Evolutionary conservation across 2,888 invertebrate species (phyloP).

Genomic region (Ornithoptera priamus): DNA sequence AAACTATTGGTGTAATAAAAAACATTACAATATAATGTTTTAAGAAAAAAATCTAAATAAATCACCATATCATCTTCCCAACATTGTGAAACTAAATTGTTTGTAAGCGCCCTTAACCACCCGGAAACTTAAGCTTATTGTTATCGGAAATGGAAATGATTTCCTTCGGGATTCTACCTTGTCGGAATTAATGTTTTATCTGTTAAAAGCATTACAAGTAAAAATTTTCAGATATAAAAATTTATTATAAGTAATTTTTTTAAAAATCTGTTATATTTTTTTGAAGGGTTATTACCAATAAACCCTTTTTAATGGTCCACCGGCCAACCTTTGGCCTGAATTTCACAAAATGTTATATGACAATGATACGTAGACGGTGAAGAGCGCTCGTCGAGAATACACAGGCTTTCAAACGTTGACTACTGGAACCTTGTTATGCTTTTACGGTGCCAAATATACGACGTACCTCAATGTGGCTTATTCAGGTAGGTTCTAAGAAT

Average conservation of each 20-base stretch:
- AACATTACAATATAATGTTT: background rate
- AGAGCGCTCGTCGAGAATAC: no score
- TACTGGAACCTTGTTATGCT: no score
- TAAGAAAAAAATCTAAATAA: background rate
- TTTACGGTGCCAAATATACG: no score
- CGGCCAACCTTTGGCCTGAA: no score
- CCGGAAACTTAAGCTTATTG: constrained; percentile 22
- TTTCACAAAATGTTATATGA: no score
- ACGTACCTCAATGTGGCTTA: no score
- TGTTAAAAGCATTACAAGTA: background rate
- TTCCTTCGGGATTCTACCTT: constrained; percentile 14
- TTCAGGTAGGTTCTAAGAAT: no score
- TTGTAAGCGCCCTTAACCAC: background rate
- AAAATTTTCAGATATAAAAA: background rate
- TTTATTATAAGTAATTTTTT: background rate
- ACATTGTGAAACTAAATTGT: background rate
- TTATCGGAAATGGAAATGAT: constrained; percentile 25
- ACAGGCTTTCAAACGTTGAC: no score
- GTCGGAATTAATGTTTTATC: constrained; percentile 13
- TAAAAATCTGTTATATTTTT: background rate
- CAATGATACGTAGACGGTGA: no score
- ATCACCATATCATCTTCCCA: background rate
- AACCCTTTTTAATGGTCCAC: no score
- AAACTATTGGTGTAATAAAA: no score
- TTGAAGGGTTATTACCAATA: no score